phyloP scores from a whole-genome alignment of 2,113 vertebrate species.

The Camelus bactrianus region DNA sequence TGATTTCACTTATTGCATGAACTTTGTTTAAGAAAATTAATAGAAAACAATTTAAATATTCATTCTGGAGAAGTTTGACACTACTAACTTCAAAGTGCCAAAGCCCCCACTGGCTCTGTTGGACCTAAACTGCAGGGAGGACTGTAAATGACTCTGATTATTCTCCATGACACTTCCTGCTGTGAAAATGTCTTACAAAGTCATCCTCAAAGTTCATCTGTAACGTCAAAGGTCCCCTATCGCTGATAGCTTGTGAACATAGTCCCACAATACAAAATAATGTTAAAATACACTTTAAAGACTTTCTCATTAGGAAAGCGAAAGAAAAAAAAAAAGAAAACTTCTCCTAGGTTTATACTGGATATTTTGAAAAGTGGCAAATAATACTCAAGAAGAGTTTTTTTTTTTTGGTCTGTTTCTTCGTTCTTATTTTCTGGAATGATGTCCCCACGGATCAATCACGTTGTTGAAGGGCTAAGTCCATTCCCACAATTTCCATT shows the following conservation, averaged over 20 bases:
- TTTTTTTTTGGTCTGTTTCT: background rate
- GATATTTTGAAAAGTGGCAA: background rate
- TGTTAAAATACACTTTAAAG: background rate
- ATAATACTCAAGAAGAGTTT: background rate
- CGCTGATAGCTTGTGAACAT: background rate
- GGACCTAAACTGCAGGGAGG: background rate
- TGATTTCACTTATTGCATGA: background rate
- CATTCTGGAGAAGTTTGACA: constrained; percentile 32
- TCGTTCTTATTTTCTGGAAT: constrained; percentile 16
- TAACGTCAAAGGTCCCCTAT: constrained; percentile 4
- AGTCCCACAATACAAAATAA: background rate
- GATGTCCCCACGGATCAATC: background rate
- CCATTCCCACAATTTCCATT: background rate
- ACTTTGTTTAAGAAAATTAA: constrained; percentile 40
- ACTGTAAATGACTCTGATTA: background rate
- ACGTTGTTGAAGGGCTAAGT: constrained; percentile 10
- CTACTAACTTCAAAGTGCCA: constrained; percentile 19
- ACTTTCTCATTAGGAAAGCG: background rate
- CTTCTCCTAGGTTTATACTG: background rate
- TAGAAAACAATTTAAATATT: background rate
- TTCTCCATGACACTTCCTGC: background rate
- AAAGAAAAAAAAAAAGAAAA: background rate
- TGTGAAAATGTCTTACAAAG: background rate
- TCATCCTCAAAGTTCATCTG: background rate
- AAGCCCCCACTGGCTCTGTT: background rate